phyloP scores from a whole-genome alignment of 1,140 invertebrate genomes.

The Bombus cullumanus region DNA sequence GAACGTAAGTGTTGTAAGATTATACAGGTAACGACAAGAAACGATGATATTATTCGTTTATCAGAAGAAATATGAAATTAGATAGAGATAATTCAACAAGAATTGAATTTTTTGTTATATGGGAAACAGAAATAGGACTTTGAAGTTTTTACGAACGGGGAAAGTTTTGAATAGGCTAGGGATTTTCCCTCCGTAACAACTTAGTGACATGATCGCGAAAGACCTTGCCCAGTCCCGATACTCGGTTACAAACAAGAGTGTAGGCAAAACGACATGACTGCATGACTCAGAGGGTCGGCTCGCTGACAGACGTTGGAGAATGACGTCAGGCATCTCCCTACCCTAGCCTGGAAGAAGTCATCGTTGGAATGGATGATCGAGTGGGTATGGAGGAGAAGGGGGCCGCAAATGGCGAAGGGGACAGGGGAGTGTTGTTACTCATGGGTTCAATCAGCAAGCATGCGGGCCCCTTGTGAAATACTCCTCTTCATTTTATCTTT shows the following conservation, averaged over 20 bases:
- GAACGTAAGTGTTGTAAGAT: background rate
- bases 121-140: too few species aligned
- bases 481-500: constrained; percentile 35
- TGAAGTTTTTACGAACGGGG: background rate
- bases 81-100: background rate
- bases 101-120: background rate
- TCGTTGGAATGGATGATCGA: constrained; percentile 76
- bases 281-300: constrained; percentile 80
- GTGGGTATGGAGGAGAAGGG: constrained; percentile 41
- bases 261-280: constrained; percentile 73
- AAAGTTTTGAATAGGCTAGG: background rate
- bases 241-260: constrained; percentile 50
- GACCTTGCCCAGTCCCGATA: constrained; percentile 41
- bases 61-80: background rate
- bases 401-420: constrained; percentile 50
- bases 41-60: background rate
- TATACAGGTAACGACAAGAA: background rate
- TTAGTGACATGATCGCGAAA: constrained; percentile 46
- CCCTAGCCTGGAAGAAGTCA: constrained; percentile 75
- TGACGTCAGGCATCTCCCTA: constrained; percentile 79
- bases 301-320: constrained; percentile 71
- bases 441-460: constrained; percentile 70
- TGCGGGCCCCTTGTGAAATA: constrained; percentile 67
- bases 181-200: constrained; percentile 15
- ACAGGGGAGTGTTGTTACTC: constrained; percentile 66